Evolutionary conservation across 2,113 vertebrate genomes (phyloP).

Genomic region (Python bivittatus): DNA sequence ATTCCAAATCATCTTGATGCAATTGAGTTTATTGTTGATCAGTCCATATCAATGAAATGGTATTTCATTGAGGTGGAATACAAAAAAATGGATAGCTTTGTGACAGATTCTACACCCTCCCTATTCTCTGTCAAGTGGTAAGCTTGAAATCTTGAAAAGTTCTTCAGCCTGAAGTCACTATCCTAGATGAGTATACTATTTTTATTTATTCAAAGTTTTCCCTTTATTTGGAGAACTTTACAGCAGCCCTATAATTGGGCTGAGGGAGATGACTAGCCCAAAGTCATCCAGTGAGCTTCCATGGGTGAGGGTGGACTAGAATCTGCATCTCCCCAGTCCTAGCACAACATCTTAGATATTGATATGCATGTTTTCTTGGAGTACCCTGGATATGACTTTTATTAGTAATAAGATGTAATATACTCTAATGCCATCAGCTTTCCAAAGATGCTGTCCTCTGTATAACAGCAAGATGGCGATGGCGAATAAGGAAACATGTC

Average conservation of each 20-base stretch:
- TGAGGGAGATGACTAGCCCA: neutral
- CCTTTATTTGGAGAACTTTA: neutral
- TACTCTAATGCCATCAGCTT: neutral
- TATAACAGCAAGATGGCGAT: constrained; percentile 69
- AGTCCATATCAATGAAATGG: neutral
- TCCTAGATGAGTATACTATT: neutral
- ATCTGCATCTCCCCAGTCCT: neutral
- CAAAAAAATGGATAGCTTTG: neutral
- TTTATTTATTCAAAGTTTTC: neutral
- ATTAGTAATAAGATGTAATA: neutral
- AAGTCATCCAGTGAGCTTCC: neutral
- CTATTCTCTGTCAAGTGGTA: too few species aligned
- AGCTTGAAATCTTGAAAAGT: neutral
- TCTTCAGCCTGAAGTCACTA: neutral
- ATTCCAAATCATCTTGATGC: neutral
- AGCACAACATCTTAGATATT: neutral
- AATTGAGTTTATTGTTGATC: neutral
- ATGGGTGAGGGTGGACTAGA: neutral
- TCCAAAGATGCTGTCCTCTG: constrained; percentile 11
- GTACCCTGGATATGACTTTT: neutral
- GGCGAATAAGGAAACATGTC: constrained; percentile 63
- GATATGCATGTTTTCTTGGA: neutral
- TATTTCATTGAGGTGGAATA: neutral
- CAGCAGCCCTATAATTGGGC: neutral
- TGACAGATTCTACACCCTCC: neutral